These are phyloP conservation scores for Lerista edwardsae DNA, from an alignment of 2,797 vertebrate genomes.

Conservation along the genomic window DNA sequence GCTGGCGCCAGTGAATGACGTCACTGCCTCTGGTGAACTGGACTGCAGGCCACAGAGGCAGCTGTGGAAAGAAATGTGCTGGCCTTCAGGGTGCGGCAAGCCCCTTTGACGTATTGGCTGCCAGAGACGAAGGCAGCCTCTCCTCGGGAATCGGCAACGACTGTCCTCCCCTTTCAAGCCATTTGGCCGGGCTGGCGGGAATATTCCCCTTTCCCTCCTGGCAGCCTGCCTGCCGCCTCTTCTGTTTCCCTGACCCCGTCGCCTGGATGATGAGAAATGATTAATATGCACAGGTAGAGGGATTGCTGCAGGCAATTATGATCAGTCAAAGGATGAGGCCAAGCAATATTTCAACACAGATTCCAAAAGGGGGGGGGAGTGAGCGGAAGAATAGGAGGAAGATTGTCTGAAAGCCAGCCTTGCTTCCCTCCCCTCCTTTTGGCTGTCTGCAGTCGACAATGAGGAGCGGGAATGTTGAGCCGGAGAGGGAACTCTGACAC, in stretches of 20 bases:
- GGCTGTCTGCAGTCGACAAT: constrained; percentile 10
- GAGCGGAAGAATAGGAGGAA: background rate
- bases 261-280: constrained; percentile 16
- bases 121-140: too few species aligned
- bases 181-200: constrained; percentile 4
- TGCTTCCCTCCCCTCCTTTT: background rate
- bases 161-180: background rate
- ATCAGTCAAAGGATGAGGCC: constrained; percentile 21
- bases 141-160: background rate
- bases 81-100: too few species aligned
- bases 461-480: constrained; percentile 7
- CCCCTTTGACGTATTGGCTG: too few species aligned
- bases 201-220: constrained; percentile 37
- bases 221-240: constrained; percentile 1
- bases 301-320: background rate
- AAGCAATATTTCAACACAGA: constrained; percentile 10
- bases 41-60: too few species aligned
- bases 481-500: constrained; percentile 40
- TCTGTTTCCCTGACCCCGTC: constrained; percentile 22
- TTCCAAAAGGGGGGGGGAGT: constrained; percentile 17
- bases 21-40: too few species aligned
- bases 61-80: too few species aligned
- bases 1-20: too few species aligned
- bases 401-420: constrained; percentile 27
- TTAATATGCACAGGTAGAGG: constrained; percentile 12